Conservation (phyloP, 1,140 invertebrate genomes). For the Hetaerina americana region DNA sequence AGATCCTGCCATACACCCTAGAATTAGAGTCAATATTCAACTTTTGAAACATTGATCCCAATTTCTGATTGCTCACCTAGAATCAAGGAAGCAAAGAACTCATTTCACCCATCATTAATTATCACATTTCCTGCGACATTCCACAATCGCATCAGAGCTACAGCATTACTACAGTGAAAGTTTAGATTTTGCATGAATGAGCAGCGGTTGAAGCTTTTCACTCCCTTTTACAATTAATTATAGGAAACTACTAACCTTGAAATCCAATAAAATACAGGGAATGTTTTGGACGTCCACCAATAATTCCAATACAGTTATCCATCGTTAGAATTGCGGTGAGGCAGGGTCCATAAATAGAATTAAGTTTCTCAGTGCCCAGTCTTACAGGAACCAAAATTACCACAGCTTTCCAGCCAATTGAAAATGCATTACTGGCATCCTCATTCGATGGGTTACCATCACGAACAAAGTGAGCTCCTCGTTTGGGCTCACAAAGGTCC, state of each 20-base stretch:
- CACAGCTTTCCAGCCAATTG: constrained; percentile 56
- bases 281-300: constrained; percentile 81
- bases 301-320: constrained; percentile 75
- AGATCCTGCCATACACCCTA: too few relatives aligned
- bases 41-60: too few relatives aligned
- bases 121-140: too few relatives aligned
- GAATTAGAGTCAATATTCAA: too few relatives aligned
- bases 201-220: too few relatives aligned
- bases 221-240: too few relatives aligned
- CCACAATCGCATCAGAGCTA: too few relatives aligned
- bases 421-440: constrained; percentile 25
- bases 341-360: constrained; percentile 69
- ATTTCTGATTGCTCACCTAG: too few relatives aligned
- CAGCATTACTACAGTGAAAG: too few relatives aligned
- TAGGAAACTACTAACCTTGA: constrained; percentile 54
- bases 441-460: background rate
- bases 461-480: background rate
- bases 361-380: constrained; percentile 70
- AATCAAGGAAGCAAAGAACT: too few relatives aligned
- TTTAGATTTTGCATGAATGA: too few relatives aligned
- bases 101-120: too few relatives aligned
- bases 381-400: constrained; percentile 74
- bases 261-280: constrained; percentile 85
- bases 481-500: constrained; percentile 34
- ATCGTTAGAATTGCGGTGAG: constrained; percentile 64